These are phyloP conservation scores for Rhadina sibilatrix DNA, from an alignment of 2,113 vertebrate species.

Conservation along the genomic window DNA sequence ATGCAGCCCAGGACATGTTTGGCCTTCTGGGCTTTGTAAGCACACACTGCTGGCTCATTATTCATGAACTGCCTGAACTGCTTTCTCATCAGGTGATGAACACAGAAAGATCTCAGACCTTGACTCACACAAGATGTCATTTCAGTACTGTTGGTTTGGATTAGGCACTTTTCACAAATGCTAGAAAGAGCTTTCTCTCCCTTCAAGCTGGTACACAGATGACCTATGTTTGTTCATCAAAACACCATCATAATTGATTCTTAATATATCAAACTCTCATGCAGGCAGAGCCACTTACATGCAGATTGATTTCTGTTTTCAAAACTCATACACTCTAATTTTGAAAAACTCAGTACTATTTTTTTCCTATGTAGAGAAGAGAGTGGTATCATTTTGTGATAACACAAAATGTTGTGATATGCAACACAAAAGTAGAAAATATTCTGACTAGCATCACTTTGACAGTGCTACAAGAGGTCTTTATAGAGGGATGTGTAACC, in stretches of 20 bases:
- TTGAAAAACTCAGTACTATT: neutral
- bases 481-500: neutral
- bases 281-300: slow-evolving; percentile 8
- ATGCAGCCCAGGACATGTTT: neutral
- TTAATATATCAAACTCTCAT: slow-evolving; percentile 49
- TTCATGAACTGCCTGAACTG: neutral
- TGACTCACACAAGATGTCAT: neutral
- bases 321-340: neutral
- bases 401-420: neutral
- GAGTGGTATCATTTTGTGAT: neutral
- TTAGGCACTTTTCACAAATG: neutral
- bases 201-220: neutral
- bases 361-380: neutral
- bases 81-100: neutral
- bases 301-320: slow-evolving; percentile 24
- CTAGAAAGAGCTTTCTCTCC: neutral
- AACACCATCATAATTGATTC: slow-evolving; percentile 63
- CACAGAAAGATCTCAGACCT: neutral
- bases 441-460: neutral
- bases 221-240: neutral
- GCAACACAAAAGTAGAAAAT: neutral
- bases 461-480: neutral
- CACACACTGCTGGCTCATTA: rapidly evolving
- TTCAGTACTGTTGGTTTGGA: neutral
- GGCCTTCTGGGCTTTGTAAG: rapidly evolving